Percentiles rank a stretch among this genome's conserved stretches.
Conservation (phyloP, 2,888 invertebrate species). For the Drosophila eohydei region DNA sequence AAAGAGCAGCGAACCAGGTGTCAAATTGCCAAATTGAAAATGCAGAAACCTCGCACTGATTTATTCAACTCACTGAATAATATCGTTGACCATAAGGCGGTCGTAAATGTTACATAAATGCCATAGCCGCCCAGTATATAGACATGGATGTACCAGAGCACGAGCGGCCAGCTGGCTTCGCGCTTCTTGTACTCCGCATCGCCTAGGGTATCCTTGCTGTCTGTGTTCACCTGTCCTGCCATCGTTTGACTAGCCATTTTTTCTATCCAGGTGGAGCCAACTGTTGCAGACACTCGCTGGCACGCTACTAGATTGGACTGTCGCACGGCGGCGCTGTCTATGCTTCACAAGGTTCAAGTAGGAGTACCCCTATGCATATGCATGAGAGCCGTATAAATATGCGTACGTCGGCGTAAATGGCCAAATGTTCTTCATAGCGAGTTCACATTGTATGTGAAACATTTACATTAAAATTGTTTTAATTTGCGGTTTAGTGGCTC, state of each 20-base stretch:
- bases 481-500: background rate
- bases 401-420: background rate
- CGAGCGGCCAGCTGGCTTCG: conserved; percentile 90
- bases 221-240: conserved; percentile 15
- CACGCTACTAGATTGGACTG: conserved; percentile 41
- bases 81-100: conserved; percentile 88
- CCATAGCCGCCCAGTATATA: conserved; percentile 89
- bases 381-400: conserved; percentile 32
- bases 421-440: conserved; percentile 22
- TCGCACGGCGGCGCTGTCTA: background rate
- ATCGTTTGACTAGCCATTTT: background rate
- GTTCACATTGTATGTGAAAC: conserved; percentile 19
- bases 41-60: conserved; percentile 22
- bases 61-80: conserved; percentile 87
- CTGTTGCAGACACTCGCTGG: conserved; percentile 31
- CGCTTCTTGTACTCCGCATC: conserved; percentile 82
- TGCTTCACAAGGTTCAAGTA: conserved; percentile 8
- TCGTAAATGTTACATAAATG: conserved; percentile 87
- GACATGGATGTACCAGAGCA: conserved; percentile 91
- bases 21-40: conserved; percentile 8
- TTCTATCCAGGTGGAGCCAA: conserved; percentile 3
- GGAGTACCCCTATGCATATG: conserved; percentile 41
- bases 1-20: conserved; percentile 2
- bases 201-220: conserved; percentile 8
- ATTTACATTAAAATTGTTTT: background rate